A percentile compares a stretch with the other conserved stretches of the same genome.
Evolutionary conservation across 2,888 invertebrate genomes (phyloP).

Genomic region (Sphinx pinastri): DNA sequence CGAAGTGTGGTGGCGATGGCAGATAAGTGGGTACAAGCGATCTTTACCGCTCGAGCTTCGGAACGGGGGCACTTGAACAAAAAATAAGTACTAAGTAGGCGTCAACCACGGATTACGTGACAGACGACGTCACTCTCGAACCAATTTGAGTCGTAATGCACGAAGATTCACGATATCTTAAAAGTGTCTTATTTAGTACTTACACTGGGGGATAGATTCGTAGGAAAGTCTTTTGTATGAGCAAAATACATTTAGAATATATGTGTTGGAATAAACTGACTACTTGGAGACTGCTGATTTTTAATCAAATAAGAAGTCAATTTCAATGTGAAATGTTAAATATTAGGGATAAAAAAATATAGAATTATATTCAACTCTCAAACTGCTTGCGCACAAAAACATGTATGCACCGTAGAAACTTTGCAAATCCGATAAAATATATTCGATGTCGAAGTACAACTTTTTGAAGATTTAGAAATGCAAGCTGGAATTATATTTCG

Average conservation of each 20-base stretch:
- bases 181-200: slow-evolving; percentile 1
- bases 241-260: neutral
- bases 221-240: neutral
- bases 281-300: too few relatives aligned
- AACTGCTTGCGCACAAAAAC: neutral
- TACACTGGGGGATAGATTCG: neutral
- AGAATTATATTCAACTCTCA: neutral
- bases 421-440: slow-evolving; percentile 10
- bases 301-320: too few relatives aligned
- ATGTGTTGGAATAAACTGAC: too few relatives aligned
- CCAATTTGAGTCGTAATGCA: neutral
- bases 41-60: slow-evolving; percentile 7
- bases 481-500: neutral
- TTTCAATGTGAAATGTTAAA: too few relatives aligned
- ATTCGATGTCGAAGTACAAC: neutral
- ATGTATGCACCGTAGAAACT: neutral
- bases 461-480: neutral
- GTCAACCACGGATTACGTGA: slow-evolving; percentile 17
- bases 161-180: neutral
- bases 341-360: too few relatives aligned
- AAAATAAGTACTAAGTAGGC: slow-evolving; percentile 24
- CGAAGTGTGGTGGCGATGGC: slow-evolving; percentile 21
- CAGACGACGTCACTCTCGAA: slow-evolving; percentile 25
- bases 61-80: slow-evolving; percentile 18
- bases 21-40: slow-evolving; percentile 14